Percentiles rank a stretch among this genome's conserved stretches.
Evolutionary conservation across 2,797 vertebrate genomes (phyloP).

Genomic region (Epinephelus coioides): DNA sequence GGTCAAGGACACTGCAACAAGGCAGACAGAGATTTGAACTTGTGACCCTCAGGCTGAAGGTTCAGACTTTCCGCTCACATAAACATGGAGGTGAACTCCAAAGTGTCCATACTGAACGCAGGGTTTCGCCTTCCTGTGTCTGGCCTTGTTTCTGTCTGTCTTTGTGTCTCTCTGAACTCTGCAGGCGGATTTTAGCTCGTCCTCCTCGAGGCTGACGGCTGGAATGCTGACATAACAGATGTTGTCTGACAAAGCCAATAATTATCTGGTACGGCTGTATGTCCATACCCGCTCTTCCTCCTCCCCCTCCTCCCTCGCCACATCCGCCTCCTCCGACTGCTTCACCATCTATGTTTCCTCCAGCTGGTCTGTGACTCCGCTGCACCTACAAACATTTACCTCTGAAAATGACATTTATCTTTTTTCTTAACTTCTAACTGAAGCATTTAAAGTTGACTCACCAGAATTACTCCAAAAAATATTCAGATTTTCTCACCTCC

Average conservation of each 20-base stretch:
- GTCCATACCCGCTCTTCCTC: conserved; percentile 56
- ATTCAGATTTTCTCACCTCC: background rate
- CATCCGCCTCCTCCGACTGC: conserved; percentile 46
- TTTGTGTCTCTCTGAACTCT: conserved; percentile 39
- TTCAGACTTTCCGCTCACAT: conserved; percentile 30
- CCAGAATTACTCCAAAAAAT: background rate
- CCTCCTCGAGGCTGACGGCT: conserved; percentile 69
- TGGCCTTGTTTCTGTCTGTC: conserved; percentile 44
- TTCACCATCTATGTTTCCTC: conserved; percentile 36
- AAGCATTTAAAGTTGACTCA: background rate
- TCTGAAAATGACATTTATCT: background rate
- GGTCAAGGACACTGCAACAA: conserved; percentile 64
- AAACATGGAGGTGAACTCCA: conserved; percentile 40
- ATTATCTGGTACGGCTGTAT: conserved; percentile 74
- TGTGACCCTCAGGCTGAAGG: conserved; percentile 32
- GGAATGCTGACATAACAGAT: conserved; percentile 84
- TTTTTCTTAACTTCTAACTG: background rate
- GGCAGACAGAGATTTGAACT: conserved; percentile 68
- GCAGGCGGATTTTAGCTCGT: conserved; percentile 58
- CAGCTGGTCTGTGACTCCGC: conserved; percentile 33
- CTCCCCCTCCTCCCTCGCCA: conserved; percentile 21
- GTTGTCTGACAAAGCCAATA: conserved; percentile 79
- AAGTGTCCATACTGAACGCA: background rate
- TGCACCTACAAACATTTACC: conserved; percentile 2
- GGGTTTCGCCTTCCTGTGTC: conserved; percentile 14